Percentiles rank a stretch among this genome's conserved stretches.
These are phyloP conservation scores for Takifugu flavidus DNA, from an alignment of 2,113 vertebrate species.

Conservation along the genomic window DNA sequence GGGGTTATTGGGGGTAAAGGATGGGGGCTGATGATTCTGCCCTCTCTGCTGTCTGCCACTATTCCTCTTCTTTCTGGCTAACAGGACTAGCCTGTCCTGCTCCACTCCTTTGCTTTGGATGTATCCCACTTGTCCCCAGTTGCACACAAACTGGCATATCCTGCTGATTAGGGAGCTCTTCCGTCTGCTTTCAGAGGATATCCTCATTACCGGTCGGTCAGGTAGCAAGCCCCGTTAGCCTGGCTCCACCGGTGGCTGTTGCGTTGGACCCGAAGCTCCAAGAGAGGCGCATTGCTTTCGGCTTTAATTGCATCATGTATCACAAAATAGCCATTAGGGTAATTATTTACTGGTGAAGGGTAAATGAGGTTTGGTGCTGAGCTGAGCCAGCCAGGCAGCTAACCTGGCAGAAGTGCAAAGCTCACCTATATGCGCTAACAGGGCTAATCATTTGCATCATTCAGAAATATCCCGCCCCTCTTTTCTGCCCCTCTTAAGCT, in stretches of 20 bases:
- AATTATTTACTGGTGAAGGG: conserved; percentile 77
- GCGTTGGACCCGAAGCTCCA: conserved; percentile 61
- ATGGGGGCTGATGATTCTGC: conserved; percentile 67
- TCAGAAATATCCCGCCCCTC: conserved; percentile 45
- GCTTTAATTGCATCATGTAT: conserved; percentile 80
- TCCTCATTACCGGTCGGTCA: conserved; percentile 65
- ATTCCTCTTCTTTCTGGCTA: conserved; percentile 43
- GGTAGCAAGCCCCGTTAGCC: conserved; percentile 51
- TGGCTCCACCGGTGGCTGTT: conserved; percentile 53
- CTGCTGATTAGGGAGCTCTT: conserved; percentile 66
- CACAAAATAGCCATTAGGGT: conserved; percentile 79
- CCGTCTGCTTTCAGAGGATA: conserved; percentile 63
- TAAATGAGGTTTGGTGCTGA: conserved; percentile 71
- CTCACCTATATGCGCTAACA: conserved; percentile 58
- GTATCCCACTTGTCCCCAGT: conserved; percentile 60
- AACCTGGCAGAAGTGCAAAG: conserved; percentile 34
- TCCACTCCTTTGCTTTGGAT: conserved; percentile 41
- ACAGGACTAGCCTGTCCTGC: conserved; percentile 43
- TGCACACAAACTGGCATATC: conserved; percentile 66
- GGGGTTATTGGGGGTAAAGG: conserved; percentile 53
- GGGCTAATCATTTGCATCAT: conserved; percentile 58
- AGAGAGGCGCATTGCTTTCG: conserved; percentile 74
- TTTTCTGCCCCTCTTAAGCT: background rate
- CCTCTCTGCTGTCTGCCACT: conserved; percentile 48
- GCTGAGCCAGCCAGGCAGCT: conserved; percentile 28